These are phyloP conservation scores for Macroramphosus scolopax DNA, from an alignment of 2,797 vertebrate species.

Conservation along the genomic window DNA sequence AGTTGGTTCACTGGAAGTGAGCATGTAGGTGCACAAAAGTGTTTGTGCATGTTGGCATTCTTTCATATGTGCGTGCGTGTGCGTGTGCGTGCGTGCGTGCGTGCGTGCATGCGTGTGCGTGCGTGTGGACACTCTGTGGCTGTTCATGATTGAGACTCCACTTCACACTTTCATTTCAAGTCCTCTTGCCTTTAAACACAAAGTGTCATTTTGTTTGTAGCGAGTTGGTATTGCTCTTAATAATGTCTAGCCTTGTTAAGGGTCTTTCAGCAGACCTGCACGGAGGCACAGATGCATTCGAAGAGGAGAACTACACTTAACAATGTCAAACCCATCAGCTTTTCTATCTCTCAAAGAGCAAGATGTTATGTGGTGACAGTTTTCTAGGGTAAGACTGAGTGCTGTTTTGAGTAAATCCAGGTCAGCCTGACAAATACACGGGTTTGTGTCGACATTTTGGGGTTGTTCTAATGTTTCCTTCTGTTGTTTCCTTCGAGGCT, in stretches of 20 bases:
- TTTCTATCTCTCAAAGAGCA: constrained; percentile 63
- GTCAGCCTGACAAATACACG: constrained; percentile 76
- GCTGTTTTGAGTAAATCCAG: constrained; percentile 71
- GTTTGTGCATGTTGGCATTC: constrained; percentile 8
- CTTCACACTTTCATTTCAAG: constrained; percentile 50
- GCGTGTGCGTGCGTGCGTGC: no score
- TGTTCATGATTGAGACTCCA: constrained; percentile 33
- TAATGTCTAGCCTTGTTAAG: constrained; percentile 53
- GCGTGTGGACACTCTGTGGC: no score
- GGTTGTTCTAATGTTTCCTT: constrained; percentile 73
- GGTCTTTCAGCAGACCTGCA: constrained; percentile 53
- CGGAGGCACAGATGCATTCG: constrained; percentile 28
- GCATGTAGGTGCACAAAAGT: constrained; percentile 20
- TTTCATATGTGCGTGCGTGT: no score
- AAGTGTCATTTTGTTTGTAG: constrained; percentile 39
- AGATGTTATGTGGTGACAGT: constrained; percentile 54
- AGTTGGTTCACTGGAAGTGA: constrained; percentile 27
- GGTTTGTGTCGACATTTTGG: constrained; percentile 68
- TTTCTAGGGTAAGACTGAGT: constrained; percentile 52
- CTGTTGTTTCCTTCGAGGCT: constrained; percentile 67
- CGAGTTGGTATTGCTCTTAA: constrained; percentile 46
- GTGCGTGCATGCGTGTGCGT: no score
- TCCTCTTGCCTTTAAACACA: constrained; percentile 42
- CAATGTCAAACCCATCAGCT: constrained; percentile 55
- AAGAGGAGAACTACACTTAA: constrained; percentile 47